Evolutionary conservation across 2,113 vertebrate genomes (phyloP).

Genomic region (Fregetta grallaria): DNA sequence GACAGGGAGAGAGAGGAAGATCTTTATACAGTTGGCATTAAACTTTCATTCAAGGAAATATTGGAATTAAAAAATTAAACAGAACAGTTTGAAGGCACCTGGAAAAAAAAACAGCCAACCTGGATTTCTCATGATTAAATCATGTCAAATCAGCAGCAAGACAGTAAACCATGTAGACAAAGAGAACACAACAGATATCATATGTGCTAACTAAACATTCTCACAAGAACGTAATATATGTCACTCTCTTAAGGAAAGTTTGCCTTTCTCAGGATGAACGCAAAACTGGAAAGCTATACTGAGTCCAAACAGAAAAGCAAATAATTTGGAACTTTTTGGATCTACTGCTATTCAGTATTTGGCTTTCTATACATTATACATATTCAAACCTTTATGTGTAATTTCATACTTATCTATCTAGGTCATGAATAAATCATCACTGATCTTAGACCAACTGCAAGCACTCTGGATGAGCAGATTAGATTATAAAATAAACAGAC

Average conservation of each 20-base stretch:
- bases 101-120: background rate
- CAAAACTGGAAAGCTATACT: background rate
- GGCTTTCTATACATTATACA: background rate
- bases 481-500: conserved; percentile 4
- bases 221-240: background rate
- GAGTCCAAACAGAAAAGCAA: background rate
- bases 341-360: background rate
- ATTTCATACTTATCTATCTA: background rate
- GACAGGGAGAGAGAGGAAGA: background rate
- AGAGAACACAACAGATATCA: background rate
- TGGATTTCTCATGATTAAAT: background rate
- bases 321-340: background rate
- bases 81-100: background rate
- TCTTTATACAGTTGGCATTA: background rate
- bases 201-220: background rate
- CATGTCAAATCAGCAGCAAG: background rate
- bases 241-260: background rate
- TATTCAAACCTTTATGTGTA: background rate
- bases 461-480: background rate
- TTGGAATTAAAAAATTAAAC: background rate
- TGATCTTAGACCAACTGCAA: background rate
- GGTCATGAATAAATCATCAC: conserved; percentile 8
- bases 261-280: background rate
- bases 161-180: background rate
- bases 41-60: background rate